A percentile compares a stretch with the other conserved stretches of the same genome.
Conservation (phyloP, 1,140 invertebrate species). For the Pinna nobilis region DNA sequence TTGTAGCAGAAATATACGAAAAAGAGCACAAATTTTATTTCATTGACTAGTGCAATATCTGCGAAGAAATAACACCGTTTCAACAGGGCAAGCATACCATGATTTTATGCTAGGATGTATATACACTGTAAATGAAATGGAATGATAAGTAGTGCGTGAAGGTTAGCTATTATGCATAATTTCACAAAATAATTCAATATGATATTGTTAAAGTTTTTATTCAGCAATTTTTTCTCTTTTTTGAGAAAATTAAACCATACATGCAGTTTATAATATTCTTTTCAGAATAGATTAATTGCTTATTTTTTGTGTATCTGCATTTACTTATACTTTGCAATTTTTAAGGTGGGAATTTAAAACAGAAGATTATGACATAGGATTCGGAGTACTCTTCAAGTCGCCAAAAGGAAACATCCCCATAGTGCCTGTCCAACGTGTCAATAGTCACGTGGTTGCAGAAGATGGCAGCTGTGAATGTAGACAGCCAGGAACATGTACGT, state of each 20-base stretch:
- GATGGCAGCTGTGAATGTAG: constrained; percentile 85
- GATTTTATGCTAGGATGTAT: no score
- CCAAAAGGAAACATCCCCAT: constrained; percentile 80
- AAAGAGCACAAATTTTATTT: no score
- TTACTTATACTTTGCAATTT: constrained; percentile 29
- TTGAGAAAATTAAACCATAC: no score
- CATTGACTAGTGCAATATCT: no score
- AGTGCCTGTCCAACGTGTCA: constrained; percentile 82
- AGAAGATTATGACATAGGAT: constrained; percentile 91
- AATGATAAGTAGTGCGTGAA: not conserved
- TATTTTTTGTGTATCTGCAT: no score
- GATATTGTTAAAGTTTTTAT: not conserved
- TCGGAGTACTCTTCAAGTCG: constrained; percentile 82
- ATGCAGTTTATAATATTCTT: no score
- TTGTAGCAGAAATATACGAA: no score
- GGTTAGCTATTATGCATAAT: not conserved
- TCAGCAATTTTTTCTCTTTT: not conserved
- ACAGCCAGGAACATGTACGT: constrained; percentile 87
- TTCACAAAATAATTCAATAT: not conserved
- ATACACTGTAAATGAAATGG: not conserved
- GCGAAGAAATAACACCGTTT: no score
- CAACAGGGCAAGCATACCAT: no score
- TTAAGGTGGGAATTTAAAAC: constrained; percentile 91
- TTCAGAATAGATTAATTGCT: no score
- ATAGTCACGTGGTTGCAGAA: constrained; percentile 86